phyloP scores from a whole-genome alignment of 1,140 invertebrate species.

The Tetragnatha versicolor region DNA sequence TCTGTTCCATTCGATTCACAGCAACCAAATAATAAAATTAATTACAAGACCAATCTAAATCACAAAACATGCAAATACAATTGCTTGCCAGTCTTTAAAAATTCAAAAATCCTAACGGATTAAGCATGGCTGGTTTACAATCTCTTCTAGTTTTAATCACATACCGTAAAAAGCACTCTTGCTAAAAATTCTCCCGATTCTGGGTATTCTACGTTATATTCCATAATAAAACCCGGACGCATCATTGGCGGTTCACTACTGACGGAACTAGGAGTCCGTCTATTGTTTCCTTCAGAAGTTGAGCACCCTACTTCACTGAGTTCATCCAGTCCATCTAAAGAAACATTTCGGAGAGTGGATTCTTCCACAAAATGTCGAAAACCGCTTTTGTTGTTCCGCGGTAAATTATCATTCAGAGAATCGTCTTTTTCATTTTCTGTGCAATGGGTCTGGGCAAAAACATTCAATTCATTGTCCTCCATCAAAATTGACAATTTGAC shows the following conservation, averaged over 20 bases:
- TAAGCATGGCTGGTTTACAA: no score
- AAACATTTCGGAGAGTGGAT: conserved; percentile 51
- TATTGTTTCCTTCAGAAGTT: conserved; percentile 25
- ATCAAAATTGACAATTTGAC: no score
- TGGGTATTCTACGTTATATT: conserved; percentile 25
- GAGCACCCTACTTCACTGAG: conserved; percentile 41
- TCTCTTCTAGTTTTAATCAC: no score
- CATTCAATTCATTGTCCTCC: conserved; percentile 52
- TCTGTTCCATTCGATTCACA: no score
- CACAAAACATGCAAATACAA: no score
- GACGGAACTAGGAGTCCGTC: conserved; percentile 38
- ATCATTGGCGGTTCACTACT: conserved; percentile 30
- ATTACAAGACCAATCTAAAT: no score
- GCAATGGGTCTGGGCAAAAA: conserved; percentile 23
- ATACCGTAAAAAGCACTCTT: conserved; percentile 38
- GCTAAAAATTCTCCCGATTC: conserved; percentile 29
- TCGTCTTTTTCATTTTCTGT: conserved; percentile 36
- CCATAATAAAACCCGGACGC: no score
- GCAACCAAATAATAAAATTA: no score
- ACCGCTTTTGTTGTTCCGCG: conserved; percentile 41
- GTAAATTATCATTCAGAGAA: conserved; percentile 22
- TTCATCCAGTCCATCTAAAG: conserved; percentile 51
- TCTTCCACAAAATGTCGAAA: conserved; percentile 54
- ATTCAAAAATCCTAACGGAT: no score
- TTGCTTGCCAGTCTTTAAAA: no score